Conservation (phyloP, 2,797 vertebrate genomes). For the Urocyon cinereoargenteus region DNA sequence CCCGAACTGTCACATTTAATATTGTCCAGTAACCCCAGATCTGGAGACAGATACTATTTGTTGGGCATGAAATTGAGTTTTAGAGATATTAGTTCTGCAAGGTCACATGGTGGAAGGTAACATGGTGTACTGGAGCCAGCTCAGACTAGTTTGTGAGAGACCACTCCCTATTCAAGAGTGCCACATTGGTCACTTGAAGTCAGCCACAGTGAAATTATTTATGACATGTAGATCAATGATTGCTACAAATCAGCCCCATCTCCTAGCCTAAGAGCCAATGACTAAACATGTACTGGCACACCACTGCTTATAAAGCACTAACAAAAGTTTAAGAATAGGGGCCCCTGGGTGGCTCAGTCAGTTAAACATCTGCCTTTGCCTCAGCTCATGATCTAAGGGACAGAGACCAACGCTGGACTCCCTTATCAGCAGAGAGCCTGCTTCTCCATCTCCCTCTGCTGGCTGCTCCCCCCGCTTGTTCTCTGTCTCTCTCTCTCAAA, state of each 20-base stretch:
- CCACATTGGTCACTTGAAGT: not conserved
- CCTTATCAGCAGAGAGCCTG: no score
- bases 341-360: no score
- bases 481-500: no score
- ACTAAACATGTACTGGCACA: no score
- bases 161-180: rapidly evolving
- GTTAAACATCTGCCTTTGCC: no score
- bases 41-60: not conserved
- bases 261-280: no score
- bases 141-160: not conserved
- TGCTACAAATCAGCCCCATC: rapidly evolving
- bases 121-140: not conserved
- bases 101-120: rapidly evolving
- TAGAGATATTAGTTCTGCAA: not conserved
- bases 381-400: no score
- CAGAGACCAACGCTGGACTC: no score
- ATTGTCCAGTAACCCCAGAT: not conserved
- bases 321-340: not conserved
- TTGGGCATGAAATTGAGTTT: not conserved
- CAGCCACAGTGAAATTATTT: not conserved
- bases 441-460: no score
- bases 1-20: not conserved
- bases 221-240: not conserved
- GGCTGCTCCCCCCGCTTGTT: no score
- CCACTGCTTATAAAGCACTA: not conserved